phyloP scores from a whole-genome alignment of 2,888 invertebrate species.

The Ethmia dodecea region DNA sequence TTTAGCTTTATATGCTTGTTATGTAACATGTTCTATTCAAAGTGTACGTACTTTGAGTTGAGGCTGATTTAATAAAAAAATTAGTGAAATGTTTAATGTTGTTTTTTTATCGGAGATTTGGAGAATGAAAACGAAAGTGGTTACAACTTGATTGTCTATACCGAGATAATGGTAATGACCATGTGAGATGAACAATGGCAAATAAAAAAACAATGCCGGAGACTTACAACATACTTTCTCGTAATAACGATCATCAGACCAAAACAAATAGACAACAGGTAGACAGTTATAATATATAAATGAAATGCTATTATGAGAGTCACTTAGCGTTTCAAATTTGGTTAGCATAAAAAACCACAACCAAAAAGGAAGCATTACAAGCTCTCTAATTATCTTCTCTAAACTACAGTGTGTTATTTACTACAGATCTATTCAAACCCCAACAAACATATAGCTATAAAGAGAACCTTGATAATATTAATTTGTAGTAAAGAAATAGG shows the following conservation, averaged over 20 bases:
- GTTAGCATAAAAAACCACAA: too few species aligned
- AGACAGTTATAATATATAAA: conserved; percentile 8
- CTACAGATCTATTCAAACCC: too few species aligned
- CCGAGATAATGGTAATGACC: conserved; percentile 3
- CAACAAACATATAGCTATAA: too few species aligned
- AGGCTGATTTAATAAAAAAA: conserved; percentile 66
- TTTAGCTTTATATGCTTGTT: conserved; percentile 63
- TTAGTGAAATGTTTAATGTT: conserved; percentile 39
- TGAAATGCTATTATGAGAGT: too few species aligned
- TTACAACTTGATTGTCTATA: not conserved
- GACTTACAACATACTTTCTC: conserved; percentile 20
- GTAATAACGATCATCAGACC: conserved; percentile 21
- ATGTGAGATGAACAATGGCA: conserved; percentile 9
- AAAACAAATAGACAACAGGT: conserved; percentile 18
- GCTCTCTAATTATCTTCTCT: too few species aligned
- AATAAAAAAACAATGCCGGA: conserved; percentile 6
- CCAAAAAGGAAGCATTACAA: too few species aligned
- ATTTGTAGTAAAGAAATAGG: too few species aligned
- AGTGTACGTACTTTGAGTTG: conserved; percentile 50
- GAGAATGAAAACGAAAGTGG: not conserved
- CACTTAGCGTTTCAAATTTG: too few species aligned
- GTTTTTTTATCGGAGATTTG: conserved; percentile 22
- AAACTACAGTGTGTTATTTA: too few species aligned
- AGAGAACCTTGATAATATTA: too few species aligned
- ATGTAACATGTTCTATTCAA: conserved; percentile 45